Evolutionary conservation across 2,888 invertebrate species (phyloP).

Genomic region (Dioctria linearis): DNA sequence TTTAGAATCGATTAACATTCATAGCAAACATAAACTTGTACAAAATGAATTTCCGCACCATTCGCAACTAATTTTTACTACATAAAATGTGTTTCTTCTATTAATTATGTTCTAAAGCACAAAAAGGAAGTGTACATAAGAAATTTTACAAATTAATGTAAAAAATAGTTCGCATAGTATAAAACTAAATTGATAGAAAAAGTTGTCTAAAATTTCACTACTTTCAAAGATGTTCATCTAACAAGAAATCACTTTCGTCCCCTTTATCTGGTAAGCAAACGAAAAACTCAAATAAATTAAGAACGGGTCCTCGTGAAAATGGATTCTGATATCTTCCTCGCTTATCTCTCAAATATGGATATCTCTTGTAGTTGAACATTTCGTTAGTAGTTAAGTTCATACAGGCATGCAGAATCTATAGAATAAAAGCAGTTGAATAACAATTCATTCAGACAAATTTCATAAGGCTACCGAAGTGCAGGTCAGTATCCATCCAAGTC

Average conservation of each 20-base stretch:
- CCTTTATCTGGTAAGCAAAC: conserved; percentile 86
- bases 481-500: conserved; percentile 88
- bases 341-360: conserved; percentile 90
- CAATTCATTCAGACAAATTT: conserved; percentile 12
- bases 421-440: conserved; percentile 58
- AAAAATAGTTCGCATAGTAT: not conserved
- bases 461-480: conserved; percentile 84
- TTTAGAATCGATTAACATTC: not conserved
- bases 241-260: conserved; percentile 81
- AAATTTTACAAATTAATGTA: conserved; percentile 16
- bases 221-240: conserved; percentile 75
- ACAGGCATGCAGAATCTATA: conserved; percentile 89
- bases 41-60: not conserved
- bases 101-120: not conserved
- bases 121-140: not conserved
- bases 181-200: conserved; percentile 32
- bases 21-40: not conserved
- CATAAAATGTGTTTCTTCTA: not conserved
- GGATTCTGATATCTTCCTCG: conserved; percentile 92
- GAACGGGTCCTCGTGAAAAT: conserved; percentile 89
- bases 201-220: conserved; percentile 33
- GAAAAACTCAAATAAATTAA: conserved; percentile 92
- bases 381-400: conserved; percentile 96
- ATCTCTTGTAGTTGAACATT: conserved; percentile 94
- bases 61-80: not conserved